These are phyloP conservation scores for Trachelus troglodyta DNA, from an alignment of 2,888 invertebrate species.

Conservation along the genomic window DNA sequence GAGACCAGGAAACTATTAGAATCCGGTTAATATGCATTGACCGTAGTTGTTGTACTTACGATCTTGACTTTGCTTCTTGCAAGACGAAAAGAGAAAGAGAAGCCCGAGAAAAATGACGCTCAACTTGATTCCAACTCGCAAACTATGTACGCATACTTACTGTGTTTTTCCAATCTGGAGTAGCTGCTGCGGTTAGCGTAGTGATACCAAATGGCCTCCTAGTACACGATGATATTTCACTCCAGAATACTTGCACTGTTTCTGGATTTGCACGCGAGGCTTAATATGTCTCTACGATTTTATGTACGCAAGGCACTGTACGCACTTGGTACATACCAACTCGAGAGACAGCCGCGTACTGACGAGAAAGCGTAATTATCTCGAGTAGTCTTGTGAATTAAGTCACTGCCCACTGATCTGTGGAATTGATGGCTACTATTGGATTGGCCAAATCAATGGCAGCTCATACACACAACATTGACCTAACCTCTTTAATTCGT, in stretches of 20 bases:
- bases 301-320: background rate
- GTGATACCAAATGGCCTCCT: background rate
- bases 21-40: slow-evolving; percentile 24
- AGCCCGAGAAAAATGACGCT: slow-evolving; percentile 32
- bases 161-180: background rate
- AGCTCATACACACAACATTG: too few species aligned
- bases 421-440: background rate
- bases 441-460: background rate
- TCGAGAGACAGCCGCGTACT: slow-evolving; percentile 27
- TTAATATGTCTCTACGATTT: background rate
- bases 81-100: slow-evolving; percentile 29
- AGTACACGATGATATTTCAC: background rate
- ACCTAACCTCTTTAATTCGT: background rate
- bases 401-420: background rate
- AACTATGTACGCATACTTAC: background rate
- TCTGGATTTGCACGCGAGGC: background rate
- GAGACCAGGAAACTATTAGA: background rate
- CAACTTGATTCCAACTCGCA: slow-evolving; percentile 36
- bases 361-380: slow-evolving; percentile 16
- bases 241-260: background rate
- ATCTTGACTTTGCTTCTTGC: slow-evolving; percentile 43
- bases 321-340: slow-evolving; percentile 14
- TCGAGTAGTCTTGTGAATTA: background rate
- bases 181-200: background rate
- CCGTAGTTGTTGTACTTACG: slow-evolving; percentile 29